Evolutionary conservation across 2,113 vertebrate genomes (phyloP), one percentile per base, ranked within the genome.

Genomic region (Catharus fuscescens): DNA sequence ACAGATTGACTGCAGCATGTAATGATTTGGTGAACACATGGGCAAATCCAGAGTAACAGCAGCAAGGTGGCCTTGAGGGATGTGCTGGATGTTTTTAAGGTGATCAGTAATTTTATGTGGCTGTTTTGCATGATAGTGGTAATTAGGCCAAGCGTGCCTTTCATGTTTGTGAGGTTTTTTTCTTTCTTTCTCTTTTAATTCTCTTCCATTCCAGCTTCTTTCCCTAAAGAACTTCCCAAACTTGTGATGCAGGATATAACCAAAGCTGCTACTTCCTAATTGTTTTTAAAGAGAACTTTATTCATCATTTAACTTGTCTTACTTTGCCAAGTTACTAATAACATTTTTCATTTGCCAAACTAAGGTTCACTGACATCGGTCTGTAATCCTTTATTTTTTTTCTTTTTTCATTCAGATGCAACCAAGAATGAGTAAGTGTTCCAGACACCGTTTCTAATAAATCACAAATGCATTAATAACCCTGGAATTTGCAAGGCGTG

Each of bases 391-490:
- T 88, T 42, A 62, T 78, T 94, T 96, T 95, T 96, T 95, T 96
- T 88, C 57, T 42, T 92, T 92, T 93, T 96, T 97, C 97, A 98
- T 98, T 98, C 97, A 98, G 96, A 97, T 89, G 94, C 97, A 98
- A 96, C 92, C 97, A 97, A 97, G 97, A 98, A 98, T 98, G 97
- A 97, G 94, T 98, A 98, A 98, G 95, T 96, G 94, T 93, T 97
- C 92, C 91, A 95, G 97, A 98, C 96, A 97, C 96, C 31, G 89
- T 96, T 96, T 96, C 96, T 95, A 93, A 96, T 96, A 97, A 97
- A 94, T 96, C 96, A 93, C 96, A 94, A 95, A 93, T 96, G 96
- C 92, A 95, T 97, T 97, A 96, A 89, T 95, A 96, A 96, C 95
- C 95, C 83, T 95, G 96, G 96, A 95, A 97, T 96, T 97, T 86